Evolutionary conservation across 2,888 invertebrate species (phyloP).

Genomic region (Trachelus stipa): DNA sequence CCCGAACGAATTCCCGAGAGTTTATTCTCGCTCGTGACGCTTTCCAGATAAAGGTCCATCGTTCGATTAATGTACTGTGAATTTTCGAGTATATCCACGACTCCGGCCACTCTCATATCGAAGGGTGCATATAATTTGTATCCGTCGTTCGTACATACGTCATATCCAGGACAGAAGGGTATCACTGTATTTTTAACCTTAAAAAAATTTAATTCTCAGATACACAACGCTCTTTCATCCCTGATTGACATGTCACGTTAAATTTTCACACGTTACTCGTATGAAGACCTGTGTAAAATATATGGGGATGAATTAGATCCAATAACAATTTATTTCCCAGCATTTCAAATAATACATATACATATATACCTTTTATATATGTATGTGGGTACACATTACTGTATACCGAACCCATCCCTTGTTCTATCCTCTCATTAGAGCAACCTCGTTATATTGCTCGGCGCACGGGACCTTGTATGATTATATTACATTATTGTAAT

Average conservation of each 20-base stretch:
- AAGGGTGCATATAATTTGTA: constrained; percentile 42
- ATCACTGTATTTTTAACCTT: background rate
- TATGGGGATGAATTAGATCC: background rate
- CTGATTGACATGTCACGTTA: background rate
- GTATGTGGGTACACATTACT: background rate
- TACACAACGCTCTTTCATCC: background rate
- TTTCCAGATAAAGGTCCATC: constrained; percentile 24
- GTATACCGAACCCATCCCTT: constrained; percentile 2
- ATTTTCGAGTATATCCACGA: constrained; percentile 39
- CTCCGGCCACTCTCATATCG: constrained; percentile 28
- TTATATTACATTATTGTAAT: constrained; percentile 63
- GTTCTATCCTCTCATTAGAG: constrained; percentile 51
- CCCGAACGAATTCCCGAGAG: background rate
- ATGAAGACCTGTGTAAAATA: background rate
- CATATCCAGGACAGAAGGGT: constrained; percentile 23
- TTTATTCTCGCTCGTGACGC: background rate
- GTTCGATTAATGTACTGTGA: constrained; percentile 34
- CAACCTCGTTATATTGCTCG: constrained; percentile 49
- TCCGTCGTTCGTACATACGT: constrained; percentile 31
- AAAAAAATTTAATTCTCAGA: background rate
- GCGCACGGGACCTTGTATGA: constrained; percentile 43
- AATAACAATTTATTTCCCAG: no score
- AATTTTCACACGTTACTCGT: background rate
- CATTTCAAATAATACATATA: background rate
- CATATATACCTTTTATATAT: background rate